Evolutionary conservation across 2,888 invertebrate genomes (phyloP), one percentile per base, ranked within the genome.

Genomic region (Stegana nigrithorax): DNA sequence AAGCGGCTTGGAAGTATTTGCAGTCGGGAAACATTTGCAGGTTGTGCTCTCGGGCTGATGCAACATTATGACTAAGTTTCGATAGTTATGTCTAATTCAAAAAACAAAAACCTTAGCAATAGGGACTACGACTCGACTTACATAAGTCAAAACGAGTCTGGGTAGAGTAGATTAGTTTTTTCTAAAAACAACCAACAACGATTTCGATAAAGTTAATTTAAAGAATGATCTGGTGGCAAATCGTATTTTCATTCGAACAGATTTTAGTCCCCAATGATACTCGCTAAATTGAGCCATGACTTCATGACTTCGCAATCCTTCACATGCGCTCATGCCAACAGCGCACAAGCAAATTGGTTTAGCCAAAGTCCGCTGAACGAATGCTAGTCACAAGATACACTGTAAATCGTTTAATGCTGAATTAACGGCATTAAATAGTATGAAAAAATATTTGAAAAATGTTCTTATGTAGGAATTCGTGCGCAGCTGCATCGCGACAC

Each of bases 271-370:
- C n/a, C n/a, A n/a, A n/a, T n/a, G n/a, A 39, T 39, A 8, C 27
- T 26, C 19, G 14, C 53, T 55, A 55, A 21, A 32, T 55, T 26
- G 17, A 23, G 29, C 36, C 29, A 55, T 55, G 53, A 55, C 36
- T 55, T 55, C 53, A 55, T 23, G 21, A 4, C 36, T 21, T 5
- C 32, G 21, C 53, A 55, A 55, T 55, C 53, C 53, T 50, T 25
- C 26, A 12, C 14, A 10, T 26, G 47, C 39, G 39, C 47, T 21
- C 32, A 10, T 55, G 53, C 32, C 53, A 55, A 55, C 23, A 36
- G 53, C 36, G 36, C 50, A 4, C n/a, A 50, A 23, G 12, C 32
- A 21, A 55, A 55, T 55, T 55, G 53, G 53, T 55, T 14, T n/a
- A 7, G n/a, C 36, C n/a, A n/a, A n/a, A n/a, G n/a, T n/a, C n/a